Evolutionary conservation across 2,888 invertebrate species (phyloP).

Genomic region (Hydrotaea cyrtoneurina): DNA sequence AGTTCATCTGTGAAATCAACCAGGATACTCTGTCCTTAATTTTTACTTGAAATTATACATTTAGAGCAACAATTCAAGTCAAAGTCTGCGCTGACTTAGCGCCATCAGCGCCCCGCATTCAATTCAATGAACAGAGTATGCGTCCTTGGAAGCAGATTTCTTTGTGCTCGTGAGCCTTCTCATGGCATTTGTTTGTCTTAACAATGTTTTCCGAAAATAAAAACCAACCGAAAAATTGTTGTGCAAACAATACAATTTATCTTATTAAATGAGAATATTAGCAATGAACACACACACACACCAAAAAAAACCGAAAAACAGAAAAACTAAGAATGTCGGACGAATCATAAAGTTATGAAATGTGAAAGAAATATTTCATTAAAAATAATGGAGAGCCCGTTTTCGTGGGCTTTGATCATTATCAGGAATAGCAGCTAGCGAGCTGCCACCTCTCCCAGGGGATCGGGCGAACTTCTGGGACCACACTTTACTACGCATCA

Average conservation of each 20-base stretch:
- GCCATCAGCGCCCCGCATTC: neutral
- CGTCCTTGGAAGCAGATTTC: neutral
- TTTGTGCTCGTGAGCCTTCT: too few relatives aligned
- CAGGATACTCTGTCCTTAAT: too few relatives aligned
- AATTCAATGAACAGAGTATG: neutral
- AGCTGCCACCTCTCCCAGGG: neutral
- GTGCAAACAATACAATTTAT: conserved; percentile 59
- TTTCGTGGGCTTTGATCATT: neutral
- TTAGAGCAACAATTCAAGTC: too few relatives aligned
- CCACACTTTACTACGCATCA: neutral
- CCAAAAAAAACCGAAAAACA: too few relatives aligned
- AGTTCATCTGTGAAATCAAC: too few relatives aligned
- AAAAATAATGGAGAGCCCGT: conserved; percentile 1
- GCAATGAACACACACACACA: conserved; percentile 38
- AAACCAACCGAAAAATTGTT: conserved; percentile 57
- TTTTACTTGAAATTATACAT: too few relatives aligned
- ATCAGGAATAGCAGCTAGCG: neutral
- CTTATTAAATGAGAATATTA: conserved; percentile 50
- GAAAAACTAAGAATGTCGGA: too few relatives aligned
- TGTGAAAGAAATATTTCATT: conserved; percentile 57
- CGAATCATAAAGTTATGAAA: conserved; percentile 48
- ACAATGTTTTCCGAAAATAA: conserved; percentile 46
- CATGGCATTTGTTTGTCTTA: neutral
- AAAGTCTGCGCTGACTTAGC: too few relatives aligned
- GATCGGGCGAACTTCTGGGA: neutral